Evolutionary conservation across 2,888 invertebrate species (phyloP).

Genomic region (Muscina levida): DNA sequence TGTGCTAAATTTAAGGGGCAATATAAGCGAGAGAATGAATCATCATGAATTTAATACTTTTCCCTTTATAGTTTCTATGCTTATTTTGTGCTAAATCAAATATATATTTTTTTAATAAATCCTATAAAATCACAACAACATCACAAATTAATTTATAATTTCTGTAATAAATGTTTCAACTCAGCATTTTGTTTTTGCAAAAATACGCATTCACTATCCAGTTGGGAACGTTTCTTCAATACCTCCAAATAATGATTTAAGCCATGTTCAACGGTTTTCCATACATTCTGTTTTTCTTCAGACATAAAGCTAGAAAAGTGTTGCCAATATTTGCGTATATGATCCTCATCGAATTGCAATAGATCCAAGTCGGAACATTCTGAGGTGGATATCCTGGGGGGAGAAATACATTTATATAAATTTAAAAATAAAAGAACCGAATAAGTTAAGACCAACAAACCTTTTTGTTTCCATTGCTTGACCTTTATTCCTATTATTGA

Average conservation of each 20-base stretch:
- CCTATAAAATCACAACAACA: too few species aligned
- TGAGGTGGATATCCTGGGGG: background rate
- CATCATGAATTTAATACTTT: too few species aligned
- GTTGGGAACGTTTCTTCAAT: slow-evolving; percentile 83
- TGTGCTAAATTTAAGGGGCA: too few species aligned
- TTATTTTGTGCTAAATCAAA: too few species aligned
- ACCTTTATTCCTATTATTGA: slow-evolving; percentile 11
- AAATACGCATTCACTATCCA: slow-evolving; percentile 84
- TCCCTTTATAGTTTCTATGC: too few species aligned
- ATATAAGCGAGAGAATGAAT: too few species aligned
- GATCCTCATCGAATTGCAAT: slow-evolving; percentile 77
- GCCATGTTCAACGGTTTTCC: slow-evolving; percentile 81
- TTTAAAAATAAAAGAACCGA: background rate
- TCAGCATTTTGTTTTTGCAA: slow-evolving; percentile 86
- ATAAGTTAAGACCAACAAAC: slow-evolving; percentile 14
- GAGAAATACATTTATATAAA: background rate
- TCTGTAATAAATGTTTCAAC: slow-evolving; percentile 84
- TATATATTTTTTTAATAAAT: too few species aligned
- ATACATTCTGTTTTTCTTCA: slow-evolving; percentile 84
- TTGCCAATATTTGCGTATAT: slow-evolving; percentile 85
- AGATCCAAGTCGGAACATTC: slow-evolving; percentile 63
- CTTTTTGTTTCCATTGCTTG: slow-evolving; percentile 33
- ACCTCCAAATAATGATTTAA: slow-evolving; percentile 77
- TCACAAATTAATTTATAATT: slow-evolving; percentile 71
- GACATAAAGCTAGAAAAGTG: slow-evolving; percentile 84